phyloP scores from a whole-genome alignment of 2,113 vertebrate species.

The Indri indri region DNA sequence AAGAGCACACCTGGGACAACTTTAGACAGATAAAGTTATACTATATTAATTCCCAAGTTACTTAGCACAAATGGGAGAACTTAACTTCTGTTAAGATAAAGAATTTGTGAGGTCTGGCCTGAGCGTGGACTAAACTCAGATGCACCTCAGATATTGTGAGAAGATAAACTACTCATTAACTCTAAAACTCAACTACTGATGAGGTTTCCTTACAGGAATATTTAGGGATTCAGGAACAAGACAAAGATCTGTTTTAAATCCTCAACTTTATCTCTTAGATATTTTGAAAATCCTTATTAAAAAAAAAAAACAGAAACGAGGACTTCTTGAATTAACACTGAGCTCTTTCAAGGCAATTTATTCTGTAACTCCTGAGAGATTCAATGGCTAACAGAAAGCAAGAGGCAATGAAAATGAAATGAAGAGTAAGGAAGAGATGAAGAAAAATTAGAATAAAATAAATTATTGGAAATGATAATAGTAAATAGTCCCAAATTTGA shows the following conservation, averaged over 20 bases:
- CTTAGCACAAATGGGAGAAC: not conserved
- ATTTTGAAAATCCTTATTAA: slow-evolving; percentile 17
- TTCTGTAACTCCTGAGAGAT: slow-evolving; percentile 11
- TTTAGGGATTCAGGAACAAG: not conserved
- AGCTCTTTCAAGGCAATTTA: slow-evolving; percentile 15
- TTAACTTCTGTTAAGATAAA: not conserved
- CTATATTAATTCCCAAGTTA: slow-evolving; percentile 10
- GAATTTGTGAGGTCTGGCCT: not conserved
- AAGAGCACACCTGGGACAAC: not conserved
- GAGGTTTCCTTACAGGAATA: slow-evolving; percentile 13
- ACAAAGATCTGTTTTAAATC: not conserved
- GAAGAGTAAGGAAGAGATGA: slow-evolving; percentile 2
- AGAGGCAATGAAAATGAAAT: slow-evolving; percentile 22
- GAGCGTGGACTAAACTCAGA: slow-evolving; percentile 6
- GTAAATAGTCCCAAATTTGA: not conserved
- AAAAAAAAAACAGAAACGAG: not conserved
- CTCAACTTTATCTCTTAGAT: not conserved
- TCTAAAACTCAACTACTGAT: slow-evolving; percentile 20
- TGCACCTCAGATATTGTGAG: not conserved
- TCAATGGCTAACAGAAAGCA: slow-evolving; percentile 14
- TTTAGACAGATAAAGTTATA: not conserved
- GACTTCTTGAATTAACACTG: not conserved
- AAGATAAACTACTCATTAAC: not conserved
- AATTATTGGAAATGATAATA: not conserved
- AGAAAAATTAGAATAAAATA: slow-evolving; percentile 25